Percentiles rank a stretch among this genome's conserved stretches.
phyloP scores from a whole-genome alignment of 1,140 invertebrate genomes.

The Diabrotica undecimpunctata region DNA sequence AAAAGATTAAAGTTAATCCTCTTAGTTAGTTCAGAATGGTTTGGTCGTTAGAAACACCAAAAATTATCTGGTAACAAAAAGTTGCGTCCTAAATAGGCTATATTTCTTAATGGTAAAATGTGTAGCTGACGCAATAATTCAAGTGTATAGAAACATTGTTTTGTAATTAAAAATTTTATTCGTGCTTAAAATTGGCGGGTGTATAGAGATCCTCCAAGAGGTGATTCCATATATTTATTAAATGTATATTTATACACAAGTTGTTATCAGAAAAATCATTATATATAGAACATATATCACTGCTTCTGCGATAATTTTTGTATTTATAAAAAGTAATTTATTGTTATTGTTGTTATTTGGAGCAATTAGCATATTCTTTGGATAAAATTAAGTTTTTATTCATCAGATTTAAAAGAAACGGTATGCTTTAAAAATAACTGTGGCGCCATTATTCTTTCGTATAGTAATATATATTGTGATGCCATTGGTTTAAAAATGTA shows the following conservation, averaged over 20 bases:
- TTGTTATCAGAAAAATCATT: not conserved
- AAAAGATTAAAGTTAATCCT: too few species aligned
- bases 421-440: too few species aligned
- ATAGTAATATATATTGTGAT: too few species aligned
- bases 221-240: conserved; percentile 15
- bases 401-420: too few species aligned
- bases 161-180: conserved; percentile 8
- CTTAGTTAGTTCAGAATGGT: too few species aligned
- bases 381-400: too few species aligned
- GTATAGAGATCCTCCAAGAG: conserved; percentile 10
- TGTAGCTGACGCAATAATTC: conserved; percentile 48
- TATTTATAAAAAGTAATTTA: too few species aligned
- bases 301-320: not conserved
- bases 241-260: conserved; percentile 1
- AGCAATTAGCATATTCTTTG: too few species aligned
- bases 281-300: not conserved
- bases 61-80: not conserved
- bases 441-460: too few species aligned
- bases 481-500: too few species aligned
- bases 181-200: conserved; percentile 8
- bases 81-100: conserved; percentile 25
- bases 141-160: conserved; percentile 18
- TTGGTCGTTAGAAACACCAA: not conserved
- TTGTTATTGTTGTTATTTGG: too few species aligned
- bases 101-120: conserved; percentile 43